A percentile compares a stretch with the other conserved stretches of the same genome.
Evolutionary conservation across 2,888 invertebrate species (phyloP).

Genomic region (Ecliptopera silaceata): DNA sequence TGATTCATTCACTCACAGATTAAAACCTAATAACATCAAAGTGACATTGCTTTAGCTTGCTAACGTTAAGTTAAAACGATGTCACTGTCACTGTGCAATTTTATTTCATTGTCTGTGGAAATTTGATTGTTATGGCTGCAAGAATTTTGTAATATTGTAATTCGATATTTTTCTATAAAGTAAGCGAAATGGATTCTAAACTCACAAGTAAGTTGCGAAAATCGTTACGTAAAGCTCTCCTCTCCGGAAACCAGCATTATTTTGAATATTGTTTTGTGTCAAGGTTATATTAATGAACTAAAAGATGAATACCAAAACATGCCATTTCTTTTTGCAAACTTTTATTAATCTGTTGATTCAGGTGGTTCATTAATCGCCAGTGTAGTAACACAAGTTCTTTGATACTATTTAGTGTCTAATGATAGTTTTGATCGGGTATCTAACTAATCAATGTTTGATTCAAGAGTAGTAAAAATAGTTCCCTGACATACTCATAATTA

Average conservation of each 20-base stretch:
- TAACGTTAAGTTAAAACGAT: no score
- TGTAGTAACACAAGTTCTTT: no score
- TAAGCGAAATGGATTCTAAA: slow-evolving; percentile 65
- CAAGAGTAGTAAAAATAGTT: no score
- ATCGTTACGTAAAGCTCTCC: not conserved
- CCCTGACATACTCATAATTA: no score
- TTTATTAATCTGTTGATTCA: not conserved
- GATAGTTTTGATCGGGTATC: no score
- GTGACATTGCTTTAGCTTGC: no score
- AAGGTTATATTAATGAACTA: slow-evolving; percentile 4
- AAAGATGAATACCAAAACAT: not conserved
- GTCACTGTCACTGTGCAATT: no score
- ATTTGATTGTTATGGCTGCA: slow-evolving; percentile 24
- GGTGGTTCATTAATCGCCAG: not conserved
- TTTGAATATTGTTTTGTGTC: not conserved
- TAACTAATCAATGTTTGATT: no score
- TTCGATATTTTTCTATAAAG: slow-evolving; percentile 42
- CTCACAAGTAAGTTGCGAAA: slow-evolving; percentile 55
- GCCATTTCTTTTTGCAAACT: not conserved
- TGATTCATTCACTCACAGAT: no score
- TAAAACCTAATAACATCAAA: no score
- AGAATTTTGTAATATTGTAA: slow-evolving; percentile 36
- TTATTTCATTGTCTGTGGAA: slow-evolving; percentile 1
- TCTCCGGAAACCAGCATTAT: not conserved
- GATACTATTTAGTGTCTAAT: no score